These are phyloP conservation scores for Beris chalybata DNA, from an alignment of 2,888 invertebrate species.

Conservation along the genomic window DNA sequence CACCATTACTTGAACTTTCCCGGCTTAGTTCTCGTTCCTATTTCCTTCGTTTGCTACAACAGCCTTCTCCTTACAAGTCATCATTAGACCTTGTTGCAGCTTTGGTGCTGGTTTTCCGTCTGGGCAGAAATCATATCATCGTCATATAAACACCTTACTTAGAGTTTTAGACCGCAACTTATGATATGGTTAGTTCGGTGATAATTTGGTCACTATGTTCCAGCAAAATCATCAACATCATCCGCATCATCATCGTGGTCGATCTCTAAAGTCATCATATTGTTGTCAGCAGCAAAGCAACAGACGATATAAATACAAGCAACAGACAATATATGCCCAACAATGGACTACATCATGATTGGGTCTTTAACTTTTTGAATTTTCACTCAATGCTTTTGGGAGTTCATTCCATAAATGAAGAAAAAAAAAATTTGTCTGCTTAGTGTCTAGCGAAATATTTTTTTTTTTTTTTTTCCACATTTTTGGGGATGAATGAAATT, in stretches of 20 bases:
- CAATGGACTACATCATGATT: constrained; percentile 1
- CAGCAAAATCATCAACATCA: constrained; percentile 21
- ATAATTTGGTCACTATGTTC: constrained; percentile 8
- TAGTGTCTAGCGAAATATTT: constrained; percentile 16
- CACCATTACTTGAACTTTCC: constrained; percentile 25
- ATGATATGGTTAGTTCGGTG: neutral
- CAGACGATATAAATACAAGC: constrained; percentile 7
- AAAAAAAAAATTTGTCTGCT: constrained; percentile 22
- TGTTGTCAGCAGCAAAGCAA: constrained; percentile 11
- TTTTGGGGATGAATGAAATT: too few relatives aligned
- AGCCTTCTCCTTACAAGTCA: constrained; percentile 1
- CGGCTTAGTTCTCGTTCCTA: neutral
- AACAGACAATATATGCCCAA: neutral
- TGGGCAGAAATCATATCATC: neutral
- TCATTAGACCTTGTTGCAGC: neutral
- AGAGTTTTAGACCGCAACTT: too few relatives aligned
- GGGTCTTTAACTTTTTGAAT: constrained; percentile 24
- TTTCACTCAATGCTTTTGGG: constrained; percentile 24
- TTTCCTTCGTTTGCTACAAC: neutral
- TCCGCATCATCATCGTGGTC: constrained; percentile 22
- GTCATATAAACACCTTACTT: too few relatives aligned
- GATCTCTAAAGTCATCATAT: constrained; percentile 24
- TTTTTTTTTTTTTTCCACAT: too few relatives aligned
- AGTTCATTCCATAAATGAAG: constrained; percentile 11
- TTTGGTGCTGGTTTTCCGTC: neutral